Evolutionary conservation across 1,140 invertebrate species (phyloP).

Genomic region (Eufriesea mexicana): DNA sequence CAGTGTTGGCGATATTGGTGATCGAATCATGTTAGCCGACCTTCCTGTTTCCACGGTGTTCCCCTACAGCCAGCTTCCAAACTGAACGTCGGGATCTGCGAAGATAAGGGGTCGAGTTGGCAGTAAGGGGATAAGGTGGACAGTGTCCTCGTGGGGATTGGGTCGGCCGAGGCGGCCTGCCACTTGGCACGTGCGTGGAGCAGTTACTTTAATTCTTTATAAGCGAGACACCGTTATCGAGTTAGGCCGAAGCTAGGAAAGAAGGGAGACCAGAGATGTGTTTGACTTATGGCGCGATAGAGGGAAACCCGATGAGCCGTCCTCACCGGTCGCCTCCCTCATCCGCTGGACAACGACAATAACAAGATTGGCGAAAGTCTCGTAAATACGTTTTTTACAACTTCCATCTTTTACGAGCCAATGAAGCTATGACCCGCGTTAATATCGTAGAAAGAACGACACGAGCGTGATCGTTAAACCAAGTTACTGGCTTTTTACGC

Average conservation of each 20-base stretch:
- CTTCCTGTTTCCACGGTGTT: conserved; percentile 34
- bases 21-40: conserved; percentile 40
- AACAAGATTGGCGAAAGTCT: conserved; percentile 29
- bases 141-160: conserved; percentile 40
- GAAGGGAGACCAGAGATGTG: conserved; percentile 4
- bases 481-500: conserved; percentile 38
- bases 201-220: conserved; percentile 71
- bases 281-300: conserved; percentile 10
- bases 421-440: conserved; percentile 1
- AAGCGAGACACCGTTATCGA: conserved; percentile 66
- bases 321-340: neutral
- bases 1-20: conserved; percentile 43
- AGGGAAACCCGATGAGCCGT: conserved; percentile 32
- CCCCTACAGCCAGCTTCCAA: neutral
- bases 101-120: conserved; percentile 13
- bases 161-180: conserved; percentile 34
- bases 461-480: conserved; percentile 15
- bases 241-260: conserved; percentile 31
- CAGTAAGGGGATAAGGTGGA: conserved; percentile 32
- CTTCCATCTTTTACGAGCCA: conserved; percentile 36
- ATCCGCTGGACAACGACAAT: neutral
- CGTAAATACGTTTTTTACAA: conserved; percentile 54
- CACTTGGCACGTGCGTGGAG: conserved; percentile 54
- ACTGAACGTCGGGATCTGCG: conserved; percentile 35
- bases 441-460: conserved; percentile 13